Conservation (phyloP, 1,140 invertebrate genomes). For the Papilio aristodemus region DNA sequence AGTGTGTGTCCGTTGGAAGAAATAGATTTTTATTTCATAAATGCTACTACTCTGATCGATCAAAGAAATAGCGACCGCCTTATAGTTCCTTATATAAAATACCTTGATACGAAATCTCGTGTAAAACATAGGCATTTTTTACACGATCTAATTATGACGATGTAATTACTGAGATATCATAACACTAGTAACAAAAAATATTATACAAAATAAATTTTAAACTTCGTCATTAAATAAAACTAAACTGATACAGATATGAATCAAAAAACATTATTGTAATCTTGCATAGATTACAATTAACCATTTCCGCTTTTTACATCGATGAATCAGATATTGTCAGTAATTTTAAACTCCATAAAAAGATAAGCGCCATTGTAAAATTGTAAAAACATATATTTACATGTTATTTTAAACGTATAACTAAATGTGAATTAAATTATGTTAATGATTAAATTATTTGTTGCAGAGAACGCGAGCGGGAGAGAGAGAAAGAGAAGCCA, state of each 20-base stretch:
- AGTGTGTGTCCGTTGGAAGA: no score
- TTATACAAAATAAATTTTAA: no score
- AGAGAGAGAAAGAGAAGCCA: slow-evolving; percentile 82
- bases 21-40: no score
- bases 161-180: background rate
- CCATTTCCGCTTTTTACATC: slow-evolving; percentile 8
- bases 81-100: no score
- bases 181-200: no score
- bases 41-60: no score
- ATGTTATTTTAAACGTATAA: no score
- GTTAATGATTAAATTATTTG: no score
- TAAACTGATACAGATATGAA: background rate
- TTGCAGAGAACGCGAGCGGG: slow-evolving; percentile 73
- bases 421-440: background rate
- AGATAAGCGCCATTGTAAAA: background rate
- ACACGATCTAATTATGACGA: background rate
- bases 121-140: no score
- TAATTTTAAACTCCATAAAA: background rate
- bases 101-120: no score
- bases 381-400: no score
- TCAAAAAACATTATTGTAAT: slow-evolving; percentile 15
- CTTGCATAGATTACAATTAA: background rate
- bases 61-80: no score
- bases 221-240: background rate
- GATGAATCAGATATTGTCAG: background rate